Percentiles rank a stretch among this genome's conserved stretches.
Evolutionary conservation across 2,888 invertebrate species (phyloP).

Genomic region (Trissolcus brochymenae): DNA sequence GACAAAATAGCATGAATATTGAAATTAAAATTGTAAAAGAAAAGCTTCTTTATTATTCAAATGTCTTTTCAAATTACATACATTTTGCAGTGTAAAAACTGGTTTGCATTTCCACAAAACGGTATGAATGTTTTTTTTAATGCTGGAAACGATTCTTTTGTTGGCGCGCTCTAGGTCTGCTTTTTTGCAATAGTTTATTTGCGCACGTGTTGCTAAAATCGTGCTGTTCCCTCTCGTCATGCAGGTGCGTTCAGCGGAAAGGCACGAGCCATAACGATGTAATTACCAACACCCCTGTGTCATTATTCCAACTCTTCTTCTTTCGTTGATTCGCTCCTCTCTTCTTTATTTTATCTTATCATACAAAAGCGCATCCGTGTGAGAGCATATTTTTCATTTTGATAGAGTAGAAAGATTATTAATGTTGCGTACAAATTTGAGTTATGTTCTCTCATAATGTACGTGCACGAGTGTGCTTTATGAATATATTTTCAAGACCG

Average conservation of each 20-base stretch:
- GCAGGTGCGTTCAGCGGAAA: conserved; percentile 63
- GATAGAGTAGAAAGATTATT: conserved; percentile 43
- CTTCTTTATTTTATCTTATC: neutral
- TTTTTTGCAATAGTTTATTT: conserved; percentile 30
- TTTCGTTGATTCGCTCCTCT: neutral
- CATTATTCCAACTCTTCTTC: conserved; percentile 22
- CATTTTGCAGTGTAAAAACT: too few relatives aligned
- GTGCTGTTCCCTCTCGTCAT: conserved; percentile 54
- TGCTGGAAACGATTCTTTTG: too few relatives aligned
- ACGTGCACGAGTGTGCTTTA: conserved; percentile 17
- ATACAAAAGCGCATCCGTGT: conserved; percentile 33
- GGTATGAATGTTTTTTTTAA: too few relatives aligned
- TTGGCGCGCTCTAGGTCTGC: too few relatives aligned
- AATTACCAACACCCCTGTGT: conserved; percentile 60
- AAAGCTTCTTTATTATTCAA: too few relatives aligned
- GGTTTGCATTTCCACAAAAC: too few relatives aligned
- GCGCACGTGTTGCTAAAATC: conserved; percentile 52
- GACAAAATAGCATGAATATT: too few relatives aligned
- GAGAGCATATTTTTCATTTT: conserved; percentile 43
- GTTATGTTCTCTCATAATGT: conserved; percentile 27
- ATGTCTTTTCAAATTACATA: too few relatives aligned
- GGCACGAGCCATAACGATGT: conserved; percentile 64
- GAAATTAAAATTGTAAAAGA: too few relatives aligned
- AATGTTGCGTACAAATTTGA: conserved; percentile 45
- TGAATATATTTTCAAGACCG: conserved; percentile 11